Evolutionary conservation across 2,113 vertebrate genomes (phyloP), one percentile per base, ranked within the genome.

Genomic region (Rhynchopsitta pachyrhyncha): DNA sequence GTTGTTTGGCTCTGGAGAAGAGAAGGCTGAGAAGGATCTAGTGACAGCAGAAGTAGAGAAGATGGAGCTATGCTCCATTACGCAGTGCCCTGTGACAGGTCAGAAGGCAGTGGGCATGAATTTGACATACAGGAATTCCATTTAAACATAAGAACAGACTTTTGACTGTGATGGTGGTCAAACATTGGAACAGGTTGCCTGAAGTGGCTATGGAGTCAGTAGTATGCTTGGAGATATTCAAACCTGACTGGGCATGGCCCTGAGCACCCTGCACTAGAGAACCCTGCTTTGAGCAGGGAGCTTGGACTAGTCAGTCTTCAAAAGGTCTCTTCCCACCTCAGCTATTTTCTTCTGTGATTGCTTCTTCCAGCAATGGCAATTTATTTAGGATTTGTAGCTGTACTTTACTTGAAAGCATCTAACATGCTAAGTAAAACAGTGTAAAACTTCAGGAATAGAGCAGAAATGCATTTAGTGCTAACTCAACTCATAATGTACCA

Each of bases 381-480:
- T 69, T 82, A 74, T 69, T 91, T 76, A 85, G 66, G 44, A 88
- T 89, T 47, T 79, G 22, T 73, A 87, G 53, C 53, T 85, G 49
- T 63, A 70, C 31, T 78, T 82, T 53, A 87, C 24, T 66, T 11
- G 2, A 84, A 37, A 83, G 39, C n/a, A 35, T 86, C 33, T 82
- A 23, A 75, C 89, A 91, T 91, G 71, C 50, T 49, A 87, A 68
- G 41, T 62, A 91, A 90, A 82, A 50, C 6, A 82, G 10, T 39
- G 35, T n/a, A 67, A 86, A 33, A 53, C 27, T 83, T 91, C 5
- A 92, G 42, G 37, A 66, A 71, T 70, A 93, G 83, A 79, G 70
- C 37, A 95, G 81, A 91, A 96, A 75, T 37, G 35, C 29, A 62
- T 62, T 92, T 83, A 92, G 73, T 73, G 46, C 28, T 92, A 95